These are phyloP conservation scores for Pemphigus obesinymphae DNA, from an alignment of 1,140 invertebrate genomes.

Conservation along the genomic window DNA sequence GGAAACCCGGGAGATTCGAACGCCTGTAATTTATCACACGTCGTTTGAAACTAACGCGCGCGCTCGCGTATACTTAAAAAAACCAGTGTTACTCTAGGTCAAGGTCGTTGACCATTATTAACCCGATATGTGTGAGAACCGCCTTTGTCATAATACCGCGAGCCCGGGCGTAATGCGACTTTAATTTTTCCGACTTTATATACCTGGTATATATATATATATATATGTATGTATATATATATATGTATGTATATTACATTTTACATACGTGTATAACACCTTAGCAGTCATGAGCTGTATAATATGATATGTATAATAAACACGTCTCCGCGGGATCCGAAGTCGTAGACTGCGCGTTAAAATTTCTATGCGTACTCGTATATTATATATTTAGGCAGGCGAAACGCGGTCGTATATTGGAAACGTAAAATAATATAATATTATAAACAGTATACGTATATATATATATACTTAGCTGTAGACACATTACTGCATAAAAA, in stretches of 20 bases:
- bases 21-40: not conserved
- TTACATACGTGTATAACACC: too few species aligned
- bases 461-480: not conserved
- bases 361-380: too few species aligned
- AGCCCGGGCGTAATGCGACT: not conserved
- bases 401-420: too few species aligned
- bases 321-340: too few species aligned
- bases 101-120: not conserved
- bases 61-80: not conserved
- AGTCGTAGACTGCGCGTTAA: too few species aligned
- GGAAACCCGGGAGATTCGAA: not conserved
- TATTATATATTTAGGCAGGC: too few species aligned
- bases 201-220: too few species aligned
- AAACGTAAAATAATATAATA: not conserved
- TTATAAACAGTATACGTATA: not conserved
- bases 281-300: too few species aligned
- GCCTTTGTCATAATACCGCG: not conserved
- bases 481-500: too few species aligned
- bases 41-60: not conserved
- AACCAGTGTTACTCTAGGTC: conserved; percentile 27
- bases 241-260: too few species aligned
- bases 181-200: not conserved
- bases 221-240: too few species aligned
- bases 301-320: too few species aligned
- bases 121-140: not conserved